Conservation (phyloP, 2,797 vertebrate genomes). For the Gymnocypris eckloni region DNA sequence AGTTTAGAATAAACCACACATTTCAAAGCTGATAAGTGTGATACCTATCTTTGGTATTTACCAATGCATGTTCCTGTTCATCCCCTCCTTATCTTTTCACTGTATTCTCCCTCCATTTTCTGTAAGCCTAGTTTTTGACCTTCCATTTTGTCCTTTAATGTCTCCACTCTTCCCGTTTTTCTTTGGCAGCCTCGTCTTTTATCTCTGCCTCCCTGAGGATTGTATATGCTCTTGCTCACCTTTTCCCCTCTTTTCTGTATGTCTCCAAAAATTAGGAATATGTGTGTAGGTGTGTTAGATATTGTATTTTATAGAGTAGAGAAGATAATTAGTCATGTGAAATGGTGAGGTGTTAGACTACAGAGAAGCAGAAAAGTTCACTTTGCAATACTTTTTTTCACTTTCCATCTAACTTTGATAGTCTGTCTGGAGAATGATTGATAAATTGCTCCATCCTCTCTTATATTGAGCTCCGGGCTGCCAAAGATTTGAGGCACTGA, state of each 20-base stretch:
- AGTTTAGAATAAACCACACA: not conserved
- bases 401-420: conserved; percentile 29
- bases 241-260: conserved; percentile 8
- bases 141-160: conserved; percentile 37
- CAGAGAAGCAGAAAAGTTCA: conserved; percentile 30
- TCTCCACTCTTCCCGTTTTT: conserved; percentile 14
- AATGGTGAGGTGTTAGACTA: conserved; percentile 16
- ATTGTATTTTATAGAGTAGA: not conserved
- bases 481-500: conserved; percentile 11
- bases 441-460: conserved; percentile 33
- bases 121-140: conserved; percentile 30
- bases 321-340: conserved; percentile 15
- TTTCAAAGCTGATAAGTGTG: conserved; percentile 18
- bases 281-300: conserved; percentile 1
- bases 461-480: conserved; percentile 11
- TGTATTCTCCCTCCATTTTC: conserved; percentile 38
- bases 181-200: conserved; percentile 12
- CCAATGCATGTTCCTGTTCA: conserved; percentile 20
- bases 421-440: conserved; percentile 30
- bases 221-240: not conserved
- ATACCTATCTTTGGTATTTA: conserved; percentile 1
- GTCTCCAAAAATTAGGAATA: not conserved
- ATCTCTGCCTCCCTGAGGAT: not conserved
- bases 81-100: conserved; percentile 6
- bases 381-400: not conserved